Percentiles rank a stretch among this genome's conserved stretches.
Evolutionary conservation across 2,113 vertebrate species (phyloP).

Genomic region (Pavo muticus): DNA sequence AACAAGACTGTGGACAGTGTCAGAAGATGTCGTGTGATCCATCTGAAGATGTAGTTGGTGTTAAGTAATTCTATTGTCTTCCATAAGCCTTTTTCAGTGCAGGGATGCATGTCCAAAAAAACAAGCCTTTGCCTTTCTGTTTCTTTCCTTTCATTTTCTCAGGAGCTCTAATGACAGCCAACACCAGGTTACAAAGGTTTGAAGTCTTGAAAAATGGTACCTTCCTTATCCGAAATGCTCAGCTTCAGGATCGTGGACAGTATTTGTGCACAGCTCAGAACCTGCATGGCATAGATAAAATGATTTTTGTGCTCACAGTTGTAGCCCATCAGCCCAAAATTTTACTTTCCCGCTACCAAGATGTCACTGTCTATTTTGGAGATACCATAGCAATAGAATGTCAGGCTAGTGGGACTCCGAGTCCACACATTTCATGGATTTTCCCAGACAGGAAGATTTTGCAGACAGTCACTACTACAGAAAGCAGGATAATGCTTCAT

Average conservation of each 20-base stretch:
- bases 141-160: not conserved
- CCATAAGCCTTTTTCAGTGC: not conserved
- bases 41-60: not conserved
- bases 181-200: constrained; percentile 82
- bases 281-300: constrained; percentile 81
- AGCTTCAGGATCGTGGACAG: constrained; percentile 84
- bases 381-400: constrained; percentile 84
- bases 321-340: constrained; percentile 81
- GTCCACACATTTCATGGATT: constrained; percentile 87
- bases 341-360: constrained; percentile 79
- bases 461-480: constrained; percentile 30
- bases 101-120: not conserved
- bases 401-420: constrained; percentile 81
- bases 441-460: constrained; percentile 83
- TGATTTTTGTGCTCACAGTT: constrained; percentile 78
- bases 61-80: not conserved
- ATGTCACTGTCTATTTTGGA: constrained; percentile 83
- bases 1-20: not conserved
- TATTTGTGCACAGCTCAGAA: constrained; percentile 89
- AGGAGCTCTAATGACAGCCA: constrained; percentile 85
- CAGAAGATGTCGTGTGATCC: not conserved
- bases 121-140: not conserved
- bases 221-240: constrained; percentile 81
- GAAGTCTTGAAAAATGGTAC: constrained; percentile 89
- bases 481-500: constrained; percentile 76